Evolutionary conservation across 2,888 invertebrate species (phyloP), one percentile per base, ranked within the genome.

Genomic region (Rhagophthalmus giganteus): DNA sequence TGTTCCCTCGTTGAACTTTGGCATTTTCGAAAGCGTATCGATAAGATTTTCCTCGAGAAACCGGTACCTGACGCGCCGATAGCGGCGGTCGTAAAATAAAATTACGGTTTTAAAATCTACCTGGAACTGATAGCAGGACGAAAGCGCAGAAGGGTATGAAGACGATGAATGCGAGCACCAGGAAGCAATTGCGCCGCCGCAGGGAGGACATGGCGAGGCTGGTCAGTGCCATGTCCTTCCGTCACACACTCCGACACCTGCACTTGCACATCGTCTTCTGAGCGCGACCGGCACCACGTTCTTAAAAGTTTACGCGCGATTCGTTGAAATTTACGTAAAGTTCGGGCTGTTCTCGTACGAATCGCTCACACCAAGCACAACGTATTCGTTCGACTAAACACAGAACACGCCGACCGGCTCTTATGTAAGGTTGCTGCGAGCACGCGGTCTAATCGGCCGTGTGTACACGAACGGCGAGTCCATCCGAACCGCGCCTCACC

Each of bases 131-230:
- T 60, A 79, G 72, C 47, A 80, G 69, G 16, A 79, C 74, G 65
- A 79, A 75, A 39, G 81, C 72, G 62, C 79, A 78, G 70, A 81
- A 81, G 30, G 82, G 82, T 58, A 81, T 74, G 69, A 82, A 75
- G 59, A 82, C 74, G 52, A 80, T 72, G 63, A 78, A 74, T 34
- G 78, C 76, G 54, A 81, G 74, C 62, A 79, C 76, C 59, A 82
- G 69, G 65, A 82, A 75, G 64, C 81, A 80, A 68, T 80, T 81
- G 48, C 82, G 77, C 63, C 81, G 77, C 61, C 82, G 74, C 57
- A 79, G 69, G 51, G 76, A 73, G 61, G 76, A 74, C 72, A 73
- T 71, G 58, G 68, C 67, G 54, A 72, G 63, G 59, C 63, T 70
- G 53, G 68, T 62, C 60, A 70, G 64, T 54, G 66, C 69, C 72